phyloP scores from a whole-genome alignment of 2,797 vertebrate species.

The Cygnus olor region DNA sequence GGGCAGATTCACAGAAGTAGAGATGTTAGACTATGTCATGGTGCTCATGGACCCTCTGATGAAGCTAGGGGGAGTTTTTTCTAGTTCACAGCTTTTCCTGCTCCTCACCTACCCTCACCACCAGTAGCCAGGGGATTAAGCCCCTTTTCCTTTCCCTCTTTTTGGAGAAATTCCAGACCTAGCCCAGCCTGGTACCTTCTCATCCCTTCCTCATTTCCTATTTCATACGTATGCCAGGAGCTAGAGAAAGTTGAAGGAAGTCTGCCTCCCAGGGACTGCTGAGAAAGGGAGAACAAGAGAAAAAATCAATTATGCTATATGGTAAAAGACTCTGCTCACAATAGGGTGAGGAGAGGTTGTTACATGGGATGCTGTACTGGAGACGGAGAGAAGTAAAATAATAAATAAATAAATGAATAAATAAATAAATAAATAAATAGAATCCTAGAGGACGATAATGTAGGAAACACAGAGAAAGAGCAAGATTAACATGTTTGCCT shows the following conservation, averaged over 20 bases:
- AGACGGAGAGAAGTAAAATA: not conserved
- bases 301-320: not conserved
- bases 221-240: not conserved
- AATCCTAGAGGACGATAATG: not conserved
- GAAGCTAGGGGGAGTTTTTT: not conserved
- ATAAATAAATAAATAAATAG: too few relatives aligned
- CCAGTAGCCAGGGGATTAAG: not conserved
- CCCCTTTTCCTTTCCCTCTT: not conserved
- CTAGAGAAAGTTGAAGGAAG: not conserved
- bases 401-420: too few relatives aligned
- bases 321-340: not conserved
- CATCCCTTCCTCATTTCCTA: not conserved
- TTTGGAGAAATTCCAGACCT: not conserved
- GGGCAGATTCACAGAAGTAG: not conserved
- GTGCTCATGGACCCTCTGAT: not conserved
- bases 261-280: not conserved
- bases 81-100: not conserved
- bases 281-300: not conserved
- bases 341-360: not conserved
- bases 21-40: not conserved
- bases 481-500: not conserved
- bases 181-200: not conserved
- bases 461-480: not conserved
- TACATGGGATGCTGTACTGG: not conserved
- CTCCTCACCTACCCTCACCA: not conserved